Evolutionary conservation across 2,888 invertebrate genomes (phyloP), one percentile per base, ranked within the genome.

Genomic region (Abrostola triplasia): DNA sequence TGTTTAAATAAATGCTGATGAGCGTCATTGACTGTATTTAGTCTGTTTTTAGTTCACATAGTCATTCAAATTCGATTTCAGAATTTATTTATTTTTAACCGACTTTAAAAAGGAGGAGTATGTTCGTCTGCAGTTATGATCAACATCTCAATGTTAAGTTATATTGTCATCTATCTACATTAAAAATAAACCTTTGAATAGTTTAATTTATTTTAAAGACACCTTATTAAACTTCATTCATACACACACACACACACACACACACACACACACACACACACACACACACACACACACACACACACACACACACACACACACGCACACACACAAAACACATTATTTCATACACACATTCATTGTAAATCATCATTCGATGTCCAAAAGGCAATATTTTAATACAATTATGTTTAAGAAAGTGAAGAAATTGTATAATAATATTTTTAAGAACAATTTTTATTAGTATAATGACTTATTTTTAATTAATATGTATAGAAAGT

Each of bases 321-420:
- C 44, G n/a, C n/a, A n/a, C n/a, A n/a, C n/a, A n/a, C n/a, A n/a
- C n/a, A n/a, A n/a, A n/a, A n/a, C n/a, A n/a, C 5, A n/a, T 47
- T 47, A 6, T 47, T 42, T 41, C 11, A 51, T 37, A 42, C 5
- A 48, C 24, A 12, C 6, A 0, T 10, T 13, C 42, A 24, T n/a
- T 5, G 63, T 73, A 57, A 61, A 42, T 71, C 71, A 76, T 57
- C 36, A 60, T 36, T 58, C 53, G 55, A 72, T 37, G 90, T 92
- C 91, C 91, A 91, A 90, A 91, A 91, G 91, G 91, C 91, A 91
- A 88, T 91, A 89, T 92, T 90, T 84, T 83, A 79, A 77, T 76
- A 70, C 79, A 68, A 71, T 73, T 63, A 52, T 65, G 42, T 65
- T 70, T 24, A 50, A 38, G 7, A 24, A 8, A 5, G 0, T 5